These are phyloP conservation scores for Epinephelus moara DNA, from an alignment of 2,113 vertebrate species.

Conservation along the genomic window DNA sequence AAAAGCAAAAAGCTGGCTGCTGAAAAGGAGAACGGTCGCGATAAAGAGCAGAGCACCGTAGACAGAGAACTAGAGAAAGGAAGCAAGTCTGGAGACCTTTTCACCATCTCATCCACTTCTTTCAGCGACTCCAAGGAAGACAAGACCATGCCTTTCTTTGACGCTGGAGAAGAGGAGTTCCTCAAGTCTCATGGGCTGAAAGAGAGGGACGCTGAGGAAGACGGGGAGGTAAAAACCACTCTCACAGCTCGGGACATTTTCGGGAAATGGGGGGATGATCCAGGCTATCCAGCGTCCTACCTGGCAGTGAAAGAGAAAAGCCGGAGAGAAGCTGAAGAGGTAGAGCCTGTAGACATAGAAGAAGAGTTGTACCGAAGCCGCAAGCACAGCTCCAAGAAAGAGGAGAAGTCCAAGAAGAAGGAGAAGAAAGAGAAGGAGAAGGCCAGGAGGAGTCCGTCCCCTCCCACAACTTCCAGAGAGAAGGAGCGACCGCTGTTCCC, in stretches of 20 bases:
- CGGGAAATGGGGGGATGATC: constrained; percentile 93
- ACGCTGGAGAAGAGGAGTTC: constrained; percentile 87
- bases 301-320: constrained; percentile 88
- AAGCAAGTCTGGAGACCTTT: constrained; percentile 87
- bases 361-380: constrained; percentile 91
- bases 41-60: constrained; percentile 68
- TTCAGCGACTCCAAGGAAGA: constrained; percentile 86
- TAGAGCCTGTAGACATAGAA: constrained; percentile 85
- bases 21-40: constrained; percentile 89
- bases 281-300: constrained; percentile 82
- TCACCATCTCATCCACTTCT: constrained; percentile 78
- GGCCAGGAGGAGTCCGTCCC: constrained; percentile 84
- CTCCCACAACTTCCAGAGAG: constrained; percentile 84
- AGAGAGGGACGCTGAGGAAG: constrained; percentile 88
- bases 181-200: constrained; percentile 85
- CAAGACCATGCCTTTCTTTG: constrained; percentile 88
- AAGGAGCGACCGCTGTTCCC: constrained; percentile 89
- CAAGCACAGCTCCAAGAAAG: constrained; percentile 92
- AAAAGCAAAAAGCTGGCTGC: constrained; percentile 84
- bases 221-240: constrained; percentile 84
- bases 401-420: constrained; percentile 93
- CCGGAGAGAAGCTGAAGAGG: constrained; percentile 86
- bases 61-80: constrained; percentile 87
- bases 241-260: constrained; percentile 88
- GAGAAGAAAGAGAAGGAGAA: constrained; percentile 91